Conservation (phyloP, 2,113 vertebrate species). For the Athene noctua region DNA sequence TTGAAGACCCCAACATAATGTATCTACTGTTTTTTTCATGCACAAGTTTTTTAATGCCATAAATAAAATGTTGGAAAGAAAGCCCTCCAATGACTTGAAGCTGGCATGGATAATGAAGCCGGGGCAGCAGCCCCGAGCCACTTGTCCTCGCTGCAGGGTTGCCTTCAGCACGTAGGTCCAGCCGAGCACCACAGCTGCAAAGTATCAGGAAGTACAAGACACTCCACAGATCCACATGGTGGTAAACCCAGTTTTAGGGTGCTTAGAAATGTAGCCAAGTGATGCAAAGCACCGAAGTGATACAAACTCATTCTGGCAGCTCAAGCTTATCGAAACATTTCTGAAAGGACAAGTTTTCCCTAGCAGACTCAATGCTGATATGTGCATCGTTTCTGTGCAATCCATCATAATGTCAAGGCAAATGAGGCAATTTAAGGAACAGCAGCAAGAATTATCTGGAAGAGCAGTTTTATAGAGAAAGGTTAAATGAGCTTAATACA, state of each 20-base stretch:
- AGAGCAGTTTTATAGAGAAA: not conserved
- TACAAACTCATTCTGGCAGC: not conserved
- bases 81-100: not conserved
- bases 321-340: conserved; percentile 10
- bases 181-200: not conserved
- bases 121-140: not conserved
- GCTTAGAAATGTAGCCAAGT: not conserved
- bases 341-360: not conserved
- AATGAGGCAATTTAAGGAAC: conserved; percentile 11
- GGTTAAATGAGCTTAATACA: conserved; percentile 11
- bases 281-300: not conserved
- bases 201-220: not conserved
- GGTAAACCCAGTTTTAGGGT: not conserved
- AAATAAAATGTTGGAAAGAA: not conserved
- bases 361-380: not conserved
- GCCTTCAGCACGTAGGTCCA: not conserved
- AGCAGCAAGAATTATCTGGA: conserved; percentile 8
- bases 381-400: not conserved
- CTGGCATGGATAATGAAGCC: not conserved
- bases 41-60: not conserved
- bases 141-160: not conserved
- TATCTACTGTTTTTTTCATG: not conserved
- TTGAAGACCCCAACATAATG: not conserved
- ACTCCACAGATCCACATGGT: not conserved
- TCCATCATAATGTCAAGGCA: not conserved